Conservation (phyloP, 2,113 vertebrate species). For the Sciurus niger region DNA sequence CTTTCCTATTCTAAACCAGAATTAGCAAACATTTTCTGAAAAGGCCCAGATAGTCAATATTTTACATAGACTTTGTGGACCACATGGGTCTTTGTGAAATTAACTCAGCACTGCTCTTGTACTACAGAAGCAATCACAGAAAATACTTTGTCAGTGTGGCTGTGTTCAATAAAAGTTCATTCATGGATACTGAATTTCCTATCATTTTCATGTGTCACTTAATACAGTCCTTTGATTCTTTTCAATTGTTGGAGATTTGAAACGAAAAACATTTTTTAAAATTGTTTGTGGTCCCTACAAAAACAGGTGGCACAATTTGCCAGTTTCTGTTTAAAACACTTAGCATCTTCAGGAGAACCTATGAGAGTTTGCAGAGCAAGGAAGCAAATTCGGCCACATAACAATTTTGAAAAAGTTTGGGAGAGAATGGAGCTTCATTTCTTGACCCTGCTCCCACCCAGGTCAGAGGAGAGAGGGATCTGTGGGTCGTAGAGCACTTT, state of each 20-base stretch:
- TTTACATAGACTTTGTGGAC: neutral
- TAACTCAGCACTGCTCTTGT: neutral
- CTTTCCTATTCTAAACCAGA: slow-evolving; percentile 38
- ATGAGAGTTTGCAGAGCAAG: neutral
- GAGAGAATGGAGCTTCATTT: neutral
- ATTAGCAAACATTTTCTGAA: neutral
- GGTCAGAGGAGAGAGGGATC: neutral
- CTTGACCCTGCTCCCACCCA: neutral
- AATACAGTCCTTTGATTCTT: slow-evolving; percentile 33
- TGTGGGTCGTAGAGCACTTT: neutral
- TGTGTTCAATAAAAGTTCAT: slow-evolving; percentile 53
- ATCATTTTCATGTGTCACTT: slow-evolving; percentile 33
- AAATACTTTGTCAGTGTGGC: neutral
- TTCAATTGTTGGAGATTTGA: neutral
- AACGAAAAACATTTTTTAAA: neutral
- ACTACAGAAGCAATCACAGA: neutral
- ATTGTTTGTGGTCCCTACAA: neutral
- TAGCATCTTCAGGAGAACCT: neutral
- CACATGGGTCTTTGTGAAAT: neutral
- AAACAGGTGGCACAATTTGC: neutral
- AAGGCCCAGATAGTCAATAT: neutral
- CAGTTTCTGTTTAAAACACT: neutral
- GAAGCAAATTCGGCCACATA: neutral
- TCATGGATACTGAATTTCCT: slow-evolving; percentile 31
- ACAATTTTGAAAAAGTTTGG: neutral